Conservation (phyloP, 1,140 invertebrate species). For the Lepidostoma basale region DNA sequence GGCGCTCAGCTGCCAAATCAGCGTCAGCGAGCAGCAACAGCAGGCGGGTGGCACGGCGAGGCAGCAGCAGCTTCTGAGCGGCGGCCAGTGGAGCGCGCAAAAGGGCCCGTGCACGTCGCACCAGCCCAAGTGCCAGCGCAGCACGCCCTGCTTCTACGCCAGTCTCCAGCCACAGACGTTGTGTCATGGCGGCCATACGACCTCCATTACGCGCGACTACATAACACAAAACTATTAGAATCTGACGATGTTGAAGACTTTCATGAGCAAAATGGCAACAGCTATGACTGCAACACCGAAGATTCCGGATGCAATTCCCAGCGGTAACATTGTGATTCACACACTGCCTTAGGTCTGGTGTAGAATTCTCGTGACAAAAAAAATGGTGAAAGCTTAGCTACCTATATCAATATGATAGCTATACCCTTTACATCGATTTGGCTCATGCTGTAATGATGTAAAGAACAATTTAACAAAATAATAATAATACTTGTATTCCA, state of each 20-base stretch:
- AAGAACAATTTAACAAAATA: no score
- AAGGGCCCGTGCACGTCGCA: constrained; percentile 29
- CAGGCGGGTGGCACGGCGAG: constrained; percentile 15
- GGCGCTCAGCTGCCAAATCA: constrained; percentile 34
- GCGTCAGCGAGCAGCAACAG: constrained; percentile 27
- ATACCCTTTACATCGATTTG: no score
- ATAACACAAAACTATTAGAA: background rate
- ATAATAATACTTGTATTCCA: background rate
- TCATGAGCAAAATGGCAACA: no score
- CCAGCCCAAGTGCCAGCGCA: constrained; percentile 30
- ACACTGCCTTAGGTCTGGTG: no score
- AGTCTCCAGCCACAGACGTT: constrained; percentile 31
- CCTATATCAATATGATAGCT: no score
- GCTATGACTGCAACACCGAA: no score
- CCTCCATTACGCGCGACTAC: constrained; percentile 3
- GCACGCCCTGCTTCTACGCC: constrained; percentile 15
- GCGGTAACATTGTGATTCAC: no score
- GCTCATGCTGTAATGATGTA: no score
- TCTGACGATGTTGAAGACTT: background rate
- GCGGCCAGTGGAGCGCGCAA: constrained; percentile 13
- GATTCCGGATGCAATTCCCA: no score
- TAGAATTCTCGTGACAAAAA: no score
- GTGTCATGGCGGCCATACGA: background rate
- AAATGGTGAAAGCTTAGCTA: no score
- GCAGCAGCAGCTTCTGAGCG: constrained; percentile 34